Percentiles rank a stretch among this genome's conserved stretches.
phyloP scores from a whole-genome alignment of 2,888 invertebrate genomes.

The Eurytoma californica region DNA sequence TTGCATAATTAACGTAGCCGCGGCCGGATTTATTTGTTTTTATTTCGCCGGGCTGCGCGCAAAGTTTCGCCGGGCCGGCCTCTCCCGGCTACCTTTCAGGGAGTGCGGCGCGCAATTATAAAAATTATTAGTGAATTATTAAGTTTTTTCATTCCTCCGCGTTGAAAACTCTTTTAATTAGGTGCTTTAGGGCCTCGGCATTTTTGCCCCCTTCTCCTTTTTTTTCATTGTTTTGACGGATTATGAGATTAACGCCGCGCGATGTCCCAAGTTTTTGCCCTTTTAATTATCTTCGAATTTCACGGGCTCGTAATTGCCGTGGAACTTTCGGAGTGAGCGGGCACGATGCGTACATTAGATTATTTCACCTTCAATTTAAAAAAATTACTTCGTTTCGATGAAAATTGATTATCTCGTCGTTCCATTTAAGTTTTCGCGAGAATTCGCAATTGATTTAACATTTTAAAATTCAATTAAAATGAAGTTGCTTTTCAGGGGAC shows the following conservation, averaged over 20 bases:
- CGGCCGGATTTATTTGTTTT: slow-evolving; percentile 4
- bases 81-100: neutral
- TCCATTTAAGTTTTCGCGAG: no score
- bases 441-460: no score
- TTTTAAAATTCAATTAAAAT: no score
- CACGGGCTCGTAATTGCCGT: no score
- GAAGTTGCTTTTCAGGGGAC: no score
- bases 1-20: slow-evolving; percentile 51
- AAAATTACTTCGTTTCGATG: neutral
- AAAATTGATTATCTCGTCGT: neutral
- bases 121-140: slow-evolving; percentile 46
- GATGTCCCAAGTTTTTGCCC: slow-evolving; percentile 4
- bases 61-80: neutral
- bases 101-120: slow-evolving; percentile 36
- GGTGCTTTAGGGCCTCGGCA: neutral
- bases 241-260: neutral
- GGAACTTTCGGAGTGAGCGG: no score
- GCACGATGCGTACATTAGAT: neutral
- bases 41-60: slow-evolving; percentile 4
- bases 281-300: slow-evolving; percentile 13
- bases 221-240: neutral
- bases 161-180: slow-evolving; percentile 43
- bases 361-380: neutral
- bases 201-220: no score
- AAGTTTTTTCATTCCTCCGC: slow-evolving; percentile 15